Base-by-base conservation (phyloP, 2,888 invertebrate genomes). In the Rhingia rostrata region DNA sequence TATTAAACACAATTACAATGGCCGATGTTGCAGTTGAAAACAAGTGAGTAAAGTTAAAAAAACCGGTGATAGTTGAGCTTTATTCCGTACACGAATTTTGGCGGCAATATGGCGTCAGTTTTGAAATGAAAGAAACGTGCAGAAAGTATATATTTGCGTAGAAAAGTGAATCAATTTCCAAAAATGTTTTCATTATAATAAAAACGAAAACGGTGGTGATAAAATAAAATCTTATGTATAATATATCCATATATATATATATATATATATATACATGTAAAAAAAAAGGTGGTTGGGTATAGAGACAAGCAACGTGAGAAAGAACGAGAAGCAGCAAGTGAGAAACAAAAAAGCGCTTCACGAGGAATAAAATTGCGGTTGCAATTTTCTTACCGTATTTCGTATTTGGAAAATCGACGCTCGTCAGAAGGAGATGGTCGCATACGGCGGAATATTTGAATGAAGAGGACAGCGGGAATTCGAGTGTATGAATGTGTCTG, bases 11-110 rank as follows among this genome's bases (percentile, higher is more conserved):
- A 86, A 74, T 88, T 88, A 91, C 90, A 91, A 91, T 91, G 91
- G 91, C 91, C 87, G 91, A 91, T 91, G 89, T 90, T 89, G 90
- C 91, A 90, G 90, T 91, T 87, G 90, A 91, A 89, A 91, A 91
- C 87, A 91, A 90, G 91, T 91, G 90, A 91, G 91, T 91, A 91
- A 86, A 86, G 49, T 73, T 70, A 10, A n/a, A 39, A 9, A 45
- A 63, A 82, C 66, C 78, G 82, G 78, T 67, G 83, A 45, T 56
- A 30, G 22, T 74, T 37, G 37, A 35, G 63, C 58, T 49, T n/a
- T 84, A 35, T 53, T 58, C 73, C 45, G 58, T 14, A 14, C 35
- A 22, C 56, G 69, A 69, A 49, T 80, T 84, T 87, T 88, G 87
- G 88, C 88, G 88, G 88, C 88, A 88, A 87, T 87, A 88, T 88